Percentiles rank a stretch among this genome's conserved stretches.
phyloP scores from a whole-genome alignment of 2,113 vertebrate genomes.

The Macrotis lagotis region DNA sequence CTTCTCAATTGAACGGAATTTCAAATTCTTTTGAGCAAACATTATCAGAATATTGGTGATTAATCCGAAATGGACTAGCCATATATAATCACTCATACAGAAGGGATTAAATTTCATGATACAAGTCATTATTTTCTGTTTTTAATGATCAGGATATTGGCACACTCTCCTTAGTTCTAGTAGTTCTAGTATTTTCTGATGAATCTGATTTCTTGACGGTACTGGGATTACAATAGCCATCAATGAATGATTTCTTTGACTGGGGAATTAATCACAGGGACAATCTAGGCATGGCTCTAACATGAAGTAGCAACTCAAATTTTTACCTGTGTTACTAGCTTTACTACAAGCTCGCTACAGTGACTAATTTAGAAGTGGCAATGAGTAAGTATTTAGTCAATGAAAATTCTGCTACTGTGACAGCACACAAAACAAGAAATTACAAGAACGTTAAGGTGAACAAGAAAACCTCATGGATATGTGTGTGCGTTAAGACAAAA shows the following conservation, averaged over 20 bases:
- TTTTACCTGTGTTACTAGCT: neutral
- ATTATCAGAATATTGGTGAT: slow-evolving; percentile 48
- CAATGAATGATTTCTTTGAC: neutral
- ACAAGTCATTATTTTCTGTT: slow-evolving; percentile 48
- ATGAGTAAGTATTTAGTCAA: neutral
- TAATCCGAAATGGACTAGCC: slow-evolving; percentile 36
- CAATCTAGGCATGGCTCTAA: slow-evolving; percentile 8
- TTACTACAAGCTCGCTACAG: neutral
- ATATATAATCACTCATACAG: slow-evolving; percentile 15
- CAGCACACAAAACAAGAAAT: neutral
- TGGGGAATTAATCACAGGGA: neutral
- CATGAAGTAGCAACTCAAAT: neutral
- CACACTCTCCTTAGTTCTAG: slow-evolving; percentile 22
- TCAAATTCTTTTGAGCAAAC: slow-evolving; percentile 43
- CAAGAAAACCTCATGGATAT: neutral
- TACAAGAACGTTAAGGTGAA: neutral
- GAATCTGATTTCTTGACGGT: slow-evolving; percentile 15
- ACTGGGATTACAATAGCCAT: neutral
- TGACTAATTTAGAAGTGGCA: neutral
- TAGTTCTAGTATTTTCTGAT: slow-evolving; percentile 39
- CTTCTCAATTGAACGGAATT: neutral
- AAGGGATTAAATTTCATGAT: slow-evolving; percentile 52
- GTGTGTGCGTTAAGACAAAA: neutral
- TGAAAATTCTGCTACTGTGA: neutral
- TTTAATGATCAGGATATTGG: slow-evolving; percentile 45